These are phyloP conservation scores for Busarellus nigricollis DNA, from an alignment of 2,797 vertebrate genomes.

Conservation along the genomic window DNA sequence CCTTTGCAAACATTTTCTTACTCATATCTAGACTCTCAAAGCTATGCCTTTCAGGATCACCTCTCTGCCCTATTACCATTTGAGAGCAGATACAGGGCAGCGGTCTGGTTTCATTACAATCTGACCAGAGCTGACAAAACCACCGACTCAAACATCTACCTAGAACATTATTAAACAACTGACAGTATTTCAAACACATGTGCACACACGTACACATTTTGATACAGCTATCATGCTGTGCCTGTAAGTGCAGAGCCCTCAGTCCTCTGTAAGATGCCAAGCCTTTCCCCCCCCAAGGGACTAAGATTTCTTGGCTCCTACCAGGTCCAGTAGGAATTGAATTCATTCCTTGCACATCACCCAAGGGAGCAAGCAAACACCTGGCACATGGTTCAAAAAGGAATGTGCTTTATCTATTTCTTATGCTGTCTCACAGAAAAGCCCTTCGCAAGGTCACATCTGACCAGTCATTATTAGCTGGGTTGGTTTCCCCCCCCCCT, in stretches of 20 bases:
- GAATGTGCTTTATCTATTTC: constrained; percentile 18
- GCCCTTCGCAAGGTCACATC: background rate
- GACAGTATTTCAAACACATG: background rate
- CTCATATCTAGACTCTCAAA: background rate
- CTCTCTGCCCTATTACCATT: background rate
- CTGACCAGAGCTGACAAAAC: background rate
- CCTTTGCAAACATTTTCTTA: background rate
- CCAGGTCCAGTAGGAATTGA: background rate
- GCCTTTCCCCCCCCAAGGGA: background rate
- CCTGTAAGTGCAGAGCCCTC: background rate
- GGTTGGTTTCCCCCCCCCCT: background rate
- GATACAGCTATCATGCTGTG: background rate
- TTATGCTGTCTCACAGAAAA: background rate
- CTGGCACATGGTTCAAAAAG: background rate
- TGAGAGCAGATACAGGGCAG: background rate
- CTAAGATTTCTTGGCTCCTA: background rate
- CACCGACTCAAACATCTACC: background rate
- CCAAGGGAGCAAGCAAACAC: background rate
- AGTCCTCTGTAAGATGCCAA: background rate
- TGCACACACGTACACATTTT: background rate
- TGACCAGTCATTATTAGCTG: constrained; percentile 40
- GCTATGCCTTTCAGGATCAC: background rate
- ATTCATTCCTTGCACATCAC: background rate
- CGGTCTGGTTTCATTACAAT: background rate
- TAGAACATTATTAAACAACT: background rate